phyloP scores from a whole-genome alignment of 1,140 invertebrate genomes.

The Scaptodrosophila lebanonensis region DNA sequence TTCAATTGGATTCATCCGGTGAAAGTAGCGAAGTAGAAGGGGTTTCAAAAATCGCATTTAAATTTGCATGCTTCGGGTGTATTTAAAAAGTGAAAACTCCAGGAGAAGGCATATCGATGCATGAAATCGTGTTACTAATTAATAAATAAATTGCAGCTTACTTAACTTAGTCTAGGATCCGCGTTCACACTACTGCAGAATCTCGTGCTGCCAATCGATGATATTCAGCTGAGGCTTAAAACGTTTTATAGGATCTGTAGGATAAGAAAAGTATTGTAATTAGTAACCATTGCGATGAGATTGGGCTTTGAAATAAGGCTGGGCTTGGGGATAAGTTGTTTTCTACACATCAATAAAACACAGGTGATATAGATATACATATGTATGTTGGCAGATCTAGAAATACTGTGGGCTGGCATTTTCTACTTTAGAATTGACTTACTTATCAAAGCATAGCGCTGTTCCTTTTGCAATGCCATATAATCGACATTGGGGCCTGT shows the following conservation, averaged over 20 bases:
- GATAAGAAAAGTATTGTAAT: conserved; percentile 14
- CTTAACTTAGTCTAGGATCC: too few relatives aligned
- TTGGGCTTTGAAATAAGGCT: not conserved
- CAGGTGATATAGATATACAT: too few relatives aligned
- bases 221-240: conserved; percentile 67
- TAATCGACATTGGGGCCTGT: conserved; percentile 69
- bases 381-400: too few relatives aligned
- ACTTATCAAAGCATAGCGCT: conserved; percentile 73
- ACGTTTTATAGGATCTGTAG: conserved; percentile 66
- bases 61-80: not conserved
- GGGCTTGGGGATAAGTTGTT: too few relatives aligned
- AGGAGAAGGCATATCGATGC: too few relatives aligned
- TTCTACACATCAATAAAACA: not conserved
- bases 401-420: too few relatives aligned
- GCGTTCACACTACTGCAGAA: conserved; percentile 56
- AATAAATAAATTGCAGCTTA: too few relatives aligned
- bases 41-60: too few relatives aligned
- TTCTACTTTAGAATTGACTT: conserved; percentile 7
- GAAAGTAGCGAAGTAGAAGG: too few relatives aligned
- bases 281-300: not conserved
- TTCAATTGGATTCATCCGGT: too few relatives aligned
- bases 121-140: too few relatives aligned
- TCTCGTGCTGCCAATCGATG: conserved; percentile 69
- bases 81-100: conserved; percentile 42
- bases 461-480: conserved; percentile 60